Evolutionary conservation across 2,888 invertebrate species (phyloP), one percentile per base, ranked within the genome.

Genomic region (Phoenoteleia sp.): DNA sequence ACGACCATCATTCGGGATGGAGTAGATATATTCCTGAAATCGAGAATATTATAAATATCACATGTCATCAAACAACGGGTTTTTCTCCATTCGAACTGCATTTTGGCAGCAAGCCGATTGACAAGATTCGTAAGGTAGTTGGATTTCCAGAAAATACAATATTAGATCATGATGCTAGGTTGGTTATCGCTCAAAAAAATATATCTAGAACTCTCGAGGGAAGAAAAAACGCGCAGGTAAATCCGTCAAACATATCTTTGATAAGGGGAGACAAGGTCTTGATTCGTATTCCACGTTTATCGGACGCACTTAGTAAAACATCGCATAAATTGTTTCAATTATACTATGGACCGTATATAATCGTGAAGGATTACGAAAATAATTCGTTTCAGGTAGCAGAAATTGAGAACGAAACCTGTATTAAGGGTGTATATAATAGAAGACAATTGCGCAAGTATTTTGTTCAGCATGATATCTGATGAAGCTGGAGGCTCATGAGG

Each of bases 381-480:
- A 62, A 75, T 52, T 49, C 64, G 11, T 75, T 25, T 39, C 15
- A 66, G n/a, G 25, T 77, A n/a, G 15, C 23, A 11, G 52, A 64
- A 4, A n/a, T 15, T n/a, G 15, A 77, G 17, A 11, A 67, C 19
- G 0, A 1, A 6, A 54, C n/a, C 17, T 27, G 13, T 2, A 25
- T 67, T 13, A 77, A 67, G 15, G 76, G 67, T 0, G 49, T 39
- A 21, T 67, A 67, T 42, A 67, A 77, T 60, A 23, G 66, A 11
- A 21, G 66, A n/a, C 45, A 47, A 21, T 11, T 77, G 15, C 21
- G 67, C n/a, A 47, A 49, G 27, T 77, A 77, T 36, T 27, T 49
- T 21, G 13, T 9, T 33, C n/a, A n/a, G n/a, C n/a, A n/a, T n/a
- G n/a, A n/a, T n/a, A n/a, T n/a, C n/a, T n/a, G n/a, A n/a, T n/a